These are phyloP conservation scores for Leucopsar rothschildi DNA, from an alignment of 2,113 vertebrate species.

Conservation along the genomic window DNA sequence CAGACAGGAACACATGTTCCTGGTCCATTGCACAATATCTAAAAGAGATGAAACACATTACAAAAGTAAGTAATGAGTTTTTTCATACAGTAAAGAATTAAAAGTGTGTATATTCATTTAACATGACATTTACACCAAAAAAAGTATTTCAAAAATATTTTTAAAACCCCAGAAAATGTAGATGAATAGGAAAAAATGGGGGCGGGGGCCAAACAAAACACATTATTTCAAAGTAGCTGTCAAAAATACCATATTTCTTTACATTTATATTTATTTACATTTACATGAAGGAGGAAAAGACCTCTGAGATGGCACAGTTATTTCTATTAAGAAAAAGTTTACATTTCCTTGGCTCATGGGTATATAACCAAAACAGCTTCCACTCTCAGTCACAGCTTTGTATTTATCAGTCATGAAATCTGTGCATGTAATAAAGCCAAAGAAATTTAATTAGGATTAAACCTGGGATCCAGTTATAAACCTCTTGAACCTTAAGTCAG, in stretches of 20 bases:
- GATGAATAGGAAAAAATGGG: not conserved
- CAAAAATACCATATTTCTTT: not conserved
- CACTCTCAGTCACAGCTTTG: not conserved
- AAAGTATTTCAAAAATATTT: not conserved
- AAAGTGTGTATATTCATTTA: not conserved
- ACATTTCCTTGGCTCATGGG: not conserved
- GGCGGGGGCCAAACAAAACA: not conserved
- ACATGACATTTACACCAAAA: not conserved
- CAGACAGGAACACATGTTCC: slow-evolving; percentile 94
- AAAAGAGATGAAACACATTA: slow-evolving; percentile 48
- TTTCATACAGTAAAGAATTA: not conserved
- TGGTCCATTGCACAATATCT: slow-evolving; percentile 96
- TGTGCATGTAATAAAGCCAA: not conserved
- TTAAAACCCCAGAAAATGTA: not conserved
- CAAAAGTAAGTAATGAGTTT: not conserved
- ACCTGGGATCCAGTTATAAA: not conserved
- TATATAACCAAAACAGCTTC: not conserved
- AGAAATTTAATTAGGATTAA: slow-evolving; percentile 31
- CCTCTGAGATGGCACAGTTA: not conserved
- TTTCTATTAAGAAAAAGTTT: not conserved
- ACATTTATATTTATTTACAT: not conserved
- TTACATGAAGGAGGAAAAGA: not conserved
- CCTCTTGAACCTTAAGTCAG: not conserved
- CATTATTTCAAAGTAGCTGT: not conserved
- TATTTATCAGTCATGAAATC: not conserved